Conservation (phyloP, 2,113 vertebrate genomes). For the Lethenteron reissneri region DNA sequence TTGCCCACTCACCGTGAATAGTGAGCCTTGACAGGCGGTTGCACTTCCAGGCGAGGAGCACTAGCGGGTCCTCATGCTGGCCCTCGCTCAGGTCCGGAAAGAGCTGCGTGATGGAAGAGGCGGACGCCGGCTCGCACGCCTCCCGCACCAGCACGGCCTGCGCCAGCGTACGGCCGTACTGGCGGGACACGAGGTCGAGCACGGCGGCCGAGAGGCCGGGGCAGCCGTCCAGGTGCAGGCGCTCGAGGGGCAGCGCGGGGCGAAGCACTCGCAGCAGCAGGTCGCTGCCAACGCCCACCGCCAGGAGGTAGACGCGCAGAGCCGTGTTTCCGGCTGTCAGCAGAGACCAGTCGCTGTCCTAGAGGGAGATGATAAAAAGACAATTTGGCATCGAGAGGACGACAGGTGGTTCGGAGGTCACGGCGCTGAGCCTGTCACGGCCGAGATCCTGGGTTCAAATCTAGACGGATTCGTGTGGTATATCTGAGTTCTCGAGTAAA, state of each 20-base stretch:
- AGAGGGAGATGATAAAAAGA: too few relatives aligned
- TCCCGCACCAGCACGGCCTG: conserved; percentile 1
- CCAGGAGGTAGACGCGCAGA: conserved; percentile 2
- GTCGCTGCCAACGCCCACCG: conserved; percentile 1
- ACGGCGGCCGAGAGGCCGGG: background rate
- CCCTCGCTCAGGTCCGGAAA: background rate
- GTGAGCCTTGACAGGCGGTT: background rate
- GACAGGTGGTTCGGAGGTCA: too few relatives aligned
- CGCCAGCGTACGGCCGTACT: background rate
- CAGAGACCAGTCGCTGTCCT: background rate
- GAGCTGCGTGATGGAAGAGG: too few relatives aligned
- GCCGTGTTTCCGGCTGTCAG: conserved; percentile 3
- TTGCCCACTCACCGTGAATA: background rate
- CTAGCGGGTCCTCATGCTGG: background rate
- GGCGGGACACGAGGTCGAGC: conserved; percentile 1
- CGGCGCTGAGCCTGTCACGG: too few relatives aligned
- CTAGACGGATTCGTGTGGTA: too few relatives aligned
- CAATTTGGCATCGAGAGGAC: too few relatives aligned
- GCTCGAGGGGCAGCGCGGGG: conserved; percentile 1
- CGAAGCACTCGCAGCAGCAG: conserved; percentile 1
- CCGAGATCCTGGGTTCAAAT: too few relatives aligned
- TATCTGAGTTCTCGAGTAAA: too few relatives aligned
- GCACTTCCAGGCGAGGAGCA: conserved; percentile 4
- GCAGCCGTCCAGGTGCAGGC: background rate
- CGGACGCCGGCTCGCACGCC: background rate